Conservation (phyloP, 1,140 invertebrate species). For the Diachasmimorpha longicaudata region DNA sequence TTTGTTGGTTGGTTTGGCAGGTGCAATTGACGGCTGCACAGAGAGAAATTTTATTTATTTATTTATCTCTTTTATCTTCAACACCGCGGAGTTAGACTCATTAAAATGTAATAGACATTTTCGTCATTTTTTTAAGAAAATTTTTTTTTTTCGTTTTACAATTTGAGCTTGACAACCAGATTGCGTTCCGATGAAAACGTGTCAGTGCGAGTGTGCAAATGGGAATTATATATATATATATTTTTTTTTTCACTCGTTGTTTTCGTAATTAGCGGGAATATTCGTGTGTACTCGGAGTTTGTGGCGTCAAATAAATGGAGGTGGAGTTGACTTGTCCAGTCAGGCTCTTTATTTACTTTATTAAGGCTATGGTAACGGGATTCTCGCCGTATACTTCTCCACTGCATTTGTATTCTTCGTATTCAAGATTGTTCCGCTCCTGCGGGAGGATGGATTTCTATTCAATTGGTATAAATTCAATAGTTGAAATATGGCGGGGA, state of each 20-base stretch:
- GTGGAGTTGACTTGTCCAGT: conserved; percentile 33
- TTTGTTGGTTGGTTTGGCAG: background rate
- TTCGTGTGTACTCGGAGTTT: background rate
- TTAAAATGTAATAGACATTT: too few species aligned
- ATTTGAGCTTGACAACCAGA: too few species aligned
- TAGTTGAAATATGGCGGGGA: background rate
- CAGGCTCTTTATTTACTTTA: conserved; percentile 50
- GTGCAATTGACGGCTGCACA: background rate
- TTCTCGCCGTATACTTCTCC: conserved; percentile 37
- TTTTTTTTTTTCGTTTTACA: too few species aligned
- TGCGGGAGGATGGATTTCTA: too few species aligned
- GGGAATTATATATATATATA: background rate
- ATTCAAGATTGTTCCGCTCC: background rate
- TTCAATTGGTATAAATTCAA: background rate
- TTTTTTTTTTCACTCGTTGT: background rate
- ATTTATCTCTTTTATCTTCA: too few species aligned
- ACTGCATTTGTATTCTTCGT: conserved; percentile 1
- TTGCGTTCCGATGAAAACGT: background rate
- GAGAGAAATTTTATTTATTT: too few species aligned
- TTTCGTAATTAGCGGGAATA: background rate
- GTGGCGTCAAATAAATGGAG: background rate
- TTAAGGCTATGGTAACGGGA: conserved; percentile 46
- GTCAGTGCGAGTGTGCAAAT: background rate
- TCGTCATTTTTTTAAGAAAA: too few species aligned
- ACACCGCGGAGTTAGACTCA: too few species aligned